These are phyloP conservation scores for Crenichthys baileyi DNA, from an alignment of 2,797 vertebrate species.

Conservation along the genomic window DNA sequence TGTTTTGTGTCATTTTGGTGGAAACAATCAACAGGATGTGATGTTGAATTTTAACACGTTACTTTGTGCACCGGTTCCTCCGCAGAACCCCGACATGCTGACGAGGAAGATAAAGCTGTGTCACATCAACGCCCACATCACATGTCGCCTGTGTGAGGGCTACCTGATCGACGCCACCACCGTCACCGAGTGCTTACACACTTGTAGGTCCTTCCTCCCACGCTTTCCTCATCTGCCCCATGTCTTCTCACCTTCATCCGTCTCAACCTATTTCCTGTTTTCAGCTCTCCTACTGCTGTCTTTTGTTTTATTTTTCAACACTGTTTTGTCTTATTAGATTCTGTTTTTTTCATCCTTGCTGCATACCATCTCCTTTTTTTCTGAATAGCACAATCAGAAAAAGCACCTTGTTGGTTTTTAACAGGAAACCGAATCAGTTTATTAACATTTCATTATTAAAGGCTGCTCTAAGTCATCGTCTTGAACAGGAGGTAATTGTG, in stretches of 20 bases:
- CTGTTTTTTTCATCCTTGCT: not conserved
- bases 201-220: slow-evolving; percentile 84
- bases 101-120: slow-evolving; percentile 99
- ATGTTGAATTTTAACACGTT: not conserved
- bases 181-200: slow-evolving; percentile 99
- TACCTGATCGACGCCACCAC: slow-evolving; percentile 99
- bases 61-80: not conserved
- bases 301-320: no score
- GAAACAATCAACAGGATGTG: not conserved
- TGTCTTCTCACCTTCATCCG: not conserved
- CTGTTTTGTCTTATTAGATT: not conserved
- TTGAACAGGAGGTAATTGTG: not conserved
- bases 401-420: not conserved
- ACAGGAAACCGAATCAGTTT: not conserved
- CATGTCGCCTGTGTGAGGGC: slow-evolving; percentile 96
- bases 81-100: slow-evolving; percentile 92
- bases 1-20: not conserved
- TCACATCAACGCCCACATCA: slow-evolving; percentile 99
- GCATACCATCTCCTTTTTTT: not conserved
- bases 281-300: not conserved
- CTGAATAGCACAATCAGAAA: not conserved
- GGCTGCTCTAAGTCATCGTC: not conserved
- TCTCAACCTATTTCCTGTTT: not conserved
- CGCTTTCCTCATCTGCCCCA: not conserved
- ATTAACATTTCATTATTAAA: not conserved